Evolutionary conservation across 2,888 invertebrate genomes (phyloP), one percentile per base, ranked within the genome.

Genomic region (Tiphia femorata): DNA sequence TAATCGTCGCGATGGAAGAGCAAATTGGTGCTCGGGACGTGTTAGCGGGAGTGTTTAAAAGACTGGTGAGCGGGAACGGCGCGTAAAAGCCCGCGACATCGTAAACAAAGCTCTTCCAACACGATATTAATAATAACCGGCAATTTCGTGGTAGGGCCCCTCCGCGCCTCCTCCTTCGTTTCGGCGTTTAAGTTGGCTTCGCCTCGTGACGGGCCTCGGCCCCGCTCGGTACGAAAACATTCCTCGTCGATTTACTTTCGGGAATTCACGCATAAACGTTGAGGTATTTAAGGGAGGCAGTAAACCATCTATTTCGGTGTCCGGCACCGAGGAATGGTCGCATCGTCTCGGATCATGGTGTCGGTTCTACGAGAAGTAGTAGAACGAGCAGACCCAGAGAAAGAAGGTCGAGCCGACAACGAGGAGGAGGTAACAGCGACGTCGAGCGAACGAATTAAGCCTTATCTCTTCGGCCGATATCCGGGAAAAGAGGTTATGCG

Each of bases 281-380:
- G 79, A 81, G 79, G 80, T 79, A 76, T 82, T 81, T 81, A 81
- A 82, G 80, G 79, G 80, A 78, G 71, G 77, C 75, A 72, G 80
- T 82, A 82, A 82, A 82, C 75, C 77, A 81, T 82, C 81, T 80
- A 82, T 82, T 81, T 82, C 68, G 72, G 79, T 75, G 73, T 58
- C 57, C 42, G 55, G 49, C 48, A 62, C 51, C 59, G 12, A 41
- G 58, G 67, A 62, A 66, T 62, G 56, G 63, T 61, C 66, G 61
- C 61, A 33, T 14, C 61, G 58, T 48, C 49, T 12, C 53, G 55
- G 49, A 60, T 67, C 29, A n/a, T n/a, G n/a, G n/a, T n/a, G n/a
- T n/a, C n/a, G n/a, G n/a, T n/a, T n/a, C n/a, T n/a, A n/a, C n/a
- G n/a, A n/a, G n/a, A n/a, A n/a, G n/a, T n/a, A n/a, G n/a, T n/a